Evolutionary conservation across 2,888 invertebrate species (phyloP), one percentile per base, ranked within the genome.

Genomic region (Metellina segmentata): DNA sequence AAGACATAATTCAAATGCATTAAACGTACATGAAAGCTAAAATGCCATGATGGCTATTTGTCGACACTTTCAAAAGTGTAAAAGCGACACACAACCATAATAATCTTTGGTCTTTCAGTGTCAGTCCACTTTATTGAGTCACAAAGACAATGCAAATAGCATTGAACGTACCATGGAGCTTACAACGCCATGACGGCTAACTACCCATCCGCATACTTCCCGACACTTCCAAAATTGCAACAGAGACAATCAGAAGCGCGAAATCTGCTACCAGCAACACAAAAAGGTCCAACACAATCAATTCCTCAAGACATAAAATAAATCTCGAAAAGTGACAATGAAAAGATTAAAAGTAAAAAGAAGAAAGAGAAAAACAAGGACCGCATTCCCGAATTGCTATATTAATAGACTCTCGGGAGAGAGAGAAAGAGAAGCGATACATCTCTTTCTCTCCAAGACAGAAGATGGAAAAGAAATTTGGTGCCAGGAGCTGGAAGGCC

Each of bases 401-500:
- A 61, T 53, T 79, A 79, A 79, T 53, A 61, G 61, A 61, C 9
- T 11, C 11, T 16, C 16, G 11, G 51, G 19, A 48, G 8, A 9
- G 9, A 16, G 34, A 19, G 20, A 9, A 16, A 77, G 48, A 77
- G 77, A 77, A 77, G 34, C 19, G 72, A 48, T 16, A 6, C 79
- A 79, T 79, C 16, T 53, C 79, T 79, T 79, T 79, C 13, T 79
- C 53, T 61, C 6, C 9, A 16, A 77, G 51, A 13, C 19, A 19
- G 13, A 48, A 49, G 48, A 85, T 34, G 69, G 69, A 85, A 77
- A 19, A 13, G 51, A 19, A 81, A 81, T 79, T 13, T n/a, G 52
- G 79, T 87, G 87, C 87, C 87, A 87, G 52, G 72, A 70, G n/a
- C 1, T 69, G 8, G 51, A 72, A 87, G 81, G 20, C 87, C 87